These are phyloP conservation scores for Orycteropus afer DNA, from an alignment of 2,113 vertebrate species.

Conservation along the genomic window DNA sequence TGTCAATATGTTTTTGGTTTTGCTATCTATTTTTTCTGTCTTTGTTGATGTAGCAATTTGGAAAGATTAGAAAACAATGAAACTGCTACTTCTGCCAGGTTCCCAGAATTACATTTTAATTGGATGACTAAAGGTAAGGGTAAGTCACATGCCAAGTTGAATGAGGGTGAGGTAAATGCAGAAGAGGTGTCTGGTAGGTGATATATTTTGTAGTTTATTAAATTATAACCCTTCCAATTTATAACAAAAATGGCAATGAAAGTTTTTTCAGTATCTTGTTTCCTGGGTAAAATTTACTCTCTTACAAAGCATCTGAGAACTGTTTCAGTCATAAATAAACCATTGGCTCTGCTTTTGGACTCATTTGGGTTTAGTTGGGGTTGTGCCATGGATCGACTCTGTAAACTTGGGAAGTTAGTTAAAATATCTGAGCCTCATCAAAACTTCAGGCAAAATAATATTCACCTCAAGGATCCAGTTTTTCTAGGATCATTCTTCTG, in stretches of 20 bases:
- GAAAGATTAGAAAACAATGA: background rate
- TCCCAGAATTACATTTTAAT: background rate
- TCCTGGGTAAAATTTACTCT: background rate
- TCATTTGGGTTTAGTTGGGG: background rate
- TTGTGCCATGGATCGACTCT: background rate
- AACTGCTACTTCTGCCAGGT: too few relatives aligned
- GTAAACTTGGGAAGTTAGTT: background rate
- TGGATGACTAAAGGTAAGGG: background rate
- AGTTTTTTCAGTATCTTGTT: conserved; percentile 18
- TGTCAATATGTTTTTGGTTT: background rate
- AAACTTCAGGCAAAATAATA: too few relatives aligned
- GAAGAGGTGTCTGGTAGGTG: background rate
- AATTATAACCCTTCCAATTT: background rate
- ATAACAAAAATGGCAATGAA: background rate
- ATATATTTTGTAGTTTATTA: background rate
- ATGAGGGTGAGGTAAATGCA: background rate
- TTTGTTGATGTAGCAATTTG: background rate
- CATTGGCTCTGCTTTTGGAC: background rate
- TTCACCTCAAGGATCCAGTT: background rate
- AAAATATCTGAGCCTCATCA: background rate
- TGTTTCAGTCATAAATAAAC: background rate
- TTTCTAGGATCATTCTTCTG: background rate
- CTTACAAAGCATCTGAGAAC: background rate
- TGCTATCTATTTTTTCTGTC: background rate
- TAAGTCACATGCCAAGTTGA: background rate